Percentiles rank a stretch among this genome's conserved stretches.
These are phyloP conservation scores for Dicerorhinus sumatrensis DNA, from an alignment of 2,113 vertebrate genomes.

Conservation along the genomic window DNA sequence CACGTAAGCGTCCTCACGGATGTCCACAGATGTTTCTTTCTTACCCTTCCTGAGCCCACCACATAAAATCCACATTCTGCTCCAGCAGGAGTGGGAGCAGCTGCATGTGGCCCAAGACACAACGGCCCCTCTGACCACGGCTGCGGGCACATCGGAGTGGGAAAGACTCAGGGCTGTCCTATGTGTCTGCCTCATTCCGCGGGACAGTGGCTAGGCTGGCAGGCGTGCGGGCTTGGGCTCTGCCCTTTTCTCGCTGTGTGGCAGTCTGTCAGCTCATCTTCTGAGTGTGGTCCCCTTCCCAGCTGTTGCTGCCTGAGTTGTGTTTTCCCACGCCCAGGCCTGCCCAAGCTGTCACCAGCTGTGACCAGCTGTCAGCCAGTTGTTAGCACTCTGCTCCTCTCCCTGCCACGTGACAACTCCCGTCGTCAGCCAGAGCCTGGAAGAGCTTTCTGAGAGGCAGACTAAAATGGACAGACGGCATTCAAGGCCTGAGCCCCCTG, in stretches of 20 bases:
- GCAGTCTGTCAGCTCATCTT: neutral
- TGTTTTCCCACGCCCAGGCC: conserved; percentile 79
- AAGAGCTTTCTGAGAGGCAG: conserved; percentile 44
- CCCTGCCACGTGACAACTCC: conserved; percentile 59
- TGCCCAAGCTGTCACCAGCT: conserved; percentile 84
- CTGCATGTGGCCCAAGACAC: accelerated
- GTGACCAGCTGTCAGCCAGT: conserved; percentile 87
- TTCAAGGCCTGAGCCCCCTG: neutral
- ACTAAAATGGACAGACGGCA: accelerated
- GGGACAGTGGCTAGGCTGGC: accelerated
- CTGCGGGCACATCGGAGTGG: accelerated
- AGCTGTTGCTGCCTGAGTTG: conserved; percentile 79
- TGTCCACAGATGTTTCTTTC: neutral
- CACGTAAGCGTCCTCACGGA: neutral
- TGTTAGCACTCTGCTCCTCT: conserved; percentile 74
- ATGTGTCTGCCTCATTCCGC: neutral
- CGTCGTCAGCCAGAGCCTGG: conserved; percentile 37
- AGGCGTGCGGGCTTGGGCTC: neutral
- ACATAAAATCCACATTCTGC: neutral
- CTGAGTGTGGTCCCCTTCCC: conserved; percentile 59
- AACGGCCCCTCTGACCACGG: accelerated
- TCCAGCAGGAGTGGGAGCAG: neutral
- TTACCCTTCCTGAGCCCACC: neutral
- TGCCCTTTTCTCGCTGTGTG: neutral
- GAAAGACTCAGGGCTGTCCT: neutral